A percentile compares a stretch with the other conserved stretches of the same genome.
These are phyloP conservation scores for Carollia perspicillata DNA, from an alignment of 2,113 vertebrate genomes.

Conservation along the genomic window DNA sequence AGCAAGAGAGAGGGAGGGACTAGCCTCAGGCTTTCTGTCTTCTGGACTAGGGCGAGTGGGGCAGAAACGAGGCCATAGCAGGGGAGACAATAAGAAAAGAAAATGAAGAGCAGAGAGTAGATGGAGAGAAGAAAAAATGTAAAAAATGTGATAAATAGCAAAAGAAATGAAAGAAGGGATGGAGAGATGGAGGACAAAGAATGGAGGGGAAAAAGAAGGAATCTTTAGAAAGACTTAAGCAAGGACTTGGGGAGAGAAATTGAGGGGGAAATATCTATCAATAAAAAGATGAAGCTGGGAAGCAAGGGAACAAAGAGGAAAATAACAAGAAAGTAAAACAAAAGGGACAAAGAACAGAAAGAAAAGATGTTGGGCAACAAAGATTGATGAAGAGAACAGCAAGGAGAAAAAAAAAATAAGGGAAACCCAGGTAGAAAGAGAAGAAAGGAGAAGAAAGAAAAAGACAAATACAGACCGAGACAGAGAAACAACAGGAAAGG, in stretches of 20 bases:
- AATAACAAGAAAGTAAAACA: not conserved
- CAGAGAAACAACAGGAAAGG: not conserved
- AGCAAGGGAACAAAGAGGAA: not conserved
- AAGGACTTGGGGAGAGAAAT: not conserved
- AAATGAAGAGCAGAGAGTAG: not conserved
- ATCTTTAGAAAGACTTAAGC: not conserved
- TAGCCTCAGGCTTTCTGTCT: not conserved
- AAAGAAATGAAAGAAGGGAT: not conserved
- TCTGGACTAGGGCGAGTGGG: not conserved
- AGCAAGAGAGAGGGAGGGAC: not conserved
- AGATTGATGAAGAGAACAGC: not conserved
- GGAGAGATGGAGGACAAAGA: not conserved
- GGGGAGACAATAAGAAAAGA: not conserved
- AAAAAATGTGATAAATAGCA: not conserved
- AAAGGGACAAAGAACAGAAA: too few relatives aligned
- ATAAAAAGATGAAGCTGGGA: not conserved
- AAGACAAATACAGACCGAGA: not conserved
- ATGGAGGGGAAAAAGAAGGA: not conserved
- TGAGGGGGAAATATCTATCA: not conserved
- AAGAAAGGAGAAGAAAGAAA: not conserved
- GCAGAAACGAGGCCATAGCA: not conserved
- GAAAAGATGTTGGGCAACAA: not conserved
- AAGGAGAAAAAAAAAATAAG: not conserved
- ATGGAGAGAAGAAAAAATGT: not conserved
- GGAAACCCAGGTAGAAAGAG: not conserved